Percentiles rank a stretch among this genome's conserved stretches.
Evolutionary conservation across 2,797 vertebrate species (phyloP).

Genomic region (Microctenopoma lineatum): DNA sequence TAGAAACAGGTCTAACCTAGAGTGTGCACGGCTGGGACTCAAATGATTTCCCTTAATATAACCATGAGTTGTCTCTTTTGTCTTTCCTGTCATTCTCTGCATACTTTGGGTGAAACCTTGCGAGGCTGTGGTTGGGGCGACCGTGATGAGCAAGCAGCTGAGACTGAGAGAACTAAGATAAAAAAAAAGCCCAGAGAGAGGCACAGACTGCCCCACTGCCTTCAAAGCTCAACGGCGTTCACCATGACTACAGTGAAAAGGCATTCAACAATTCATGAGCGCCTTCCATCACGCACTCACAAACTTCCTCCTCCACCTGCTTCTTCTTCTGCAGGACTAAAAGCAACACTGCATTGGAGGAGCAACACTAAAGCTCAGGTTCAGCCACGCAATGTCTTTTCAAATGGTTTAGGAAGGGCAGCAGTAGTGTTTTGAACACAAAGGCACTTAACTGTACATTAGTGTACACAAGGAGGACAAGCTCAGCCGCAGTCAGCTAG

Average conservation of each 20-base stretch:
- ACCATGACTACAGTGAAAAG: slow-evolving; percentile 54
- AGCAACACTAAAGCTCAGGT: slow-evolving; percentile 5
- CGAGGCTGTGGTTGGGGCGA: slow-evolving; percentile 38
- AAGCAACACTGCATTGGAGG: slow-evolving; percentile 5
- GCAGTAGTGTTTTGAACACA: background rate
- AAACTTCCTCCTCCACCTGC: slow-evolving; percentile 3
- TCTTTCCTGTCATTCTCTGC: slow-evolving; percentile 25
- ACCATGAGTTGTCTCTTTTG: background rate
- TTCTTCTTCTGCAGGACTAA: background rate
- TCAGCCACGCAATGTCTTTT: slow-evolving; percentile 8
- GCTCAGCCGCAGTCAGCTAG: background rate
- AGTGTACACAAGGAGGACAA: slow-evolving; percentile 5
- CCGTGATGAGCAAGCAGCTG: slow-evolving; percentile 40
- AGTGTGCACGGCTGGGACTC: background rate
- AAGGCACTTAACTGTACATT: slow-evolving; percentile 26
- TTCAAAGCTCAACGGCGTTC: slow-evolving; percentile 43
- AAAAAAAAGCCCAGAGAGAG: slow-evolving; percentile 38
- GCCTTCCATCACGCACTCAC: slow-evolving; percentile 15
- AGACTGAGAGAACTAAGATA: slow-evolving; percentile 34
- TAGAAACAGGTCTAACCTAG: background rate
- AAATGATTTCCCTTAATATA: slow-evolving; percentile 14
- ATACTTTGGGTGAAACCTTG: slow-evolving; percentile 24
- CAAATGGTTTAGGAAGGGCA: slow-evolving; percentile 26
- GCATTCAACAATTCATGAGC: slow-evolving; percentile 46
- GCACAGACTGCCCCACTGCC: slow-evolving; percentile 36